Evolutionary conservation across 2,888 invertebrate species (phyloP).

Genomic region (Sarcophaga caerulescens): DNA sequence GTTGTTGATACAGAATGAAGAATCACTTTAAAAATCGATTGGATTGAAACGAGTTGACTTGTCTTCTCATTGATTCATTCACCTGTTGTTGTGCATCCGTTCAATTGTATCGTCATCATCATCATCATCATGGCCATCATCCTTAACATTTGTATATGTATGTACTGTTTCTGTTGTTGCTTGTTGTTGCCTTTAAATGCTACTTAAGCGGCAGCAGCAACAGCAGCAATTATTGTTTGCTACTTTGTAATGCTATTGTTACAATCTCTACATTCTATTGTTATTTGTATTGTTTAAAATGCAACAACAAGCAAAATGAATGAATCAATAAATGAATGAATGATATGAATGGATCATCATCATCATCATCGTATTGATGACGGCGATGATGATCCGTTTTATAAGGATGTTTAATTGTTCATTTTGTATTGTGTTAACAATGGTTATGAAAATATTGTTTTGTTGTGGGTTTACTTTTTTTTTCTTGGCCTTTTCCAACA

Average conservation of each 20-base stretch:
- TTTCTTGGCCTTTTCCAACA: constrained; percentile 12
- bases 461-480: constrained; percentile 23
- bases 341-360: neutral
- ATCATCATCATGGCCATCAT: constrained; percentile 16
- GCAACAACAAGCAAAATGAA: constrained; percentile 14
- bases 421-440: constrained; percentile 42
- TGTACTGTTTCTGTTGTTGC: too few relatives aligned
- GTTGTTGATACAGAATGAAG: constrained; percentile 54
- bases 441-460: constrained; percentile 34
- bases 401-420: constrained; percentile 64
- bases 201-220: constrained; percentile 61
- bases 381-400: constrained; percentile 39
- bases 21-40: constrained; percentile 40
- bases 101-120: constrained; percentile 58
- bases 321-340: neutral
- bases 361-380: neutral
- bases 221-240: constrained; percentile 17
- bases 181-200: constrained; percentile 54
- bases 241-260: constrained; percentile 64
- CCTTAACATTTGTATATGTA: neutral
- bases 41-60: neutral
- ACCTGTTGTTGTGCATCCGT: constrained; percentile 54
- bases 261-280: constrained; percentile 45
- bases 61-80: constrained; percentile 58
- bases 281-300: constrained; percentile 30